Conservation (phyloP, 2,113 vertebrate genomes). For the Rhipidura dahli region DNA sequence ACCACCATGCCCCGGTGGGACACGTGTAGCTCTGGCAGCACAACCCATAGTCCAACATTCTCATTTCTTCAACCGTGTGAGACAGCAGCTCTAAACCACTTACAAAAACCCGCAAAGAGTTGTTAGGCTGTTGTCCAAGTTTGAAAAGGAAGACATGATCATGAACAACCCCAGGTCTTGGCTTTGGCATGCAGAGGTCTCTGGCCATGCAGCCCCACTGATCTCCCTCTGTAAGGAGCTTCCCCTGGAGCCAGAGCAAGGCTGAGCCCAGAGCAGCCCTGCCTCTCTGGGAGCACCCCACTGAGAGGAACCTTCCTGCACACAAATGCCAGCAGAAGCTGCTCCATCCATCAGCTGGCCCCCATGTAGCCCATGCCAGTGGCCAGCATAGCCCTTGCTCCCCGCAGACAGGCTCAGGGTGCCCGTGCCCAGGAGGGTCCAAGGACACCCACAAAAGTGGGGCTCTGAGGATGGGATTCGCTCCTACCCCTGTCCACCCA, state of each 20-base stretch:
- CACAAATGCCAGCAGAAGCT: not conserved
- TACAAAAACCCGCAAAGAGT: not conserved
- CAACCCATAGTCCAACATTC: not conserved
- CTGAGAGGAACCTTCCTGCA: fast-evolving
- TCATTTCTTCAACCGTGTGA: not conserved
- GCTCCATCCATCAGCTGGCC: not conserved
- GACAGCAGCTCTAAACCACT: not conserved
- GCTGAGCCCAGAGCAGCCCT: not conserved
- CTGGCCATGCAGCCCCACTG: fast-evolving
- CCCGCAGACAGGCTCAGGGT: fast-evolving
- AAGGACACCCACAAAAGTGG: not conserved
- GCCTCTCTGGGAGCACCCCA: not conserved
- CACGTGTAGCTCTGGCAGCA: not conserved
- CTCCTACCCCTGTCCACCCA: not conserved
- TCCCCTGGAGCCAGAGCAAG: not conserved
- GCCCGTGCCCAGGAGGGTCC: fast-evolving
- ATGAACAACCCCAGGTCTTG: not conserved
- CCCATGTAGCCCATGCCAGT: fast-evolving
- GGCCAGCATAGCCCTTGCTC: not conserved
- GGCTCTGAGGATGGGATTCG: not conserved
- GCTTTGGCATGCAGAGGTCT: fast-evolving
- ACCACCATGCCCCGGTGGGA: fast-evolving
- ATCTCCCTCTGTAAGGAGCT: not conserved
- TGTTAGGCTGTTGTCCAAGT: not conserved
- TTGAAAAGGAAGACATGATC: not conserved